Evolutionary conservation across 2,113 vertebrate species (phyloP), one percentile per base, ranked within the genome.

Genomic region (Tichodroma muraria): DNA sequence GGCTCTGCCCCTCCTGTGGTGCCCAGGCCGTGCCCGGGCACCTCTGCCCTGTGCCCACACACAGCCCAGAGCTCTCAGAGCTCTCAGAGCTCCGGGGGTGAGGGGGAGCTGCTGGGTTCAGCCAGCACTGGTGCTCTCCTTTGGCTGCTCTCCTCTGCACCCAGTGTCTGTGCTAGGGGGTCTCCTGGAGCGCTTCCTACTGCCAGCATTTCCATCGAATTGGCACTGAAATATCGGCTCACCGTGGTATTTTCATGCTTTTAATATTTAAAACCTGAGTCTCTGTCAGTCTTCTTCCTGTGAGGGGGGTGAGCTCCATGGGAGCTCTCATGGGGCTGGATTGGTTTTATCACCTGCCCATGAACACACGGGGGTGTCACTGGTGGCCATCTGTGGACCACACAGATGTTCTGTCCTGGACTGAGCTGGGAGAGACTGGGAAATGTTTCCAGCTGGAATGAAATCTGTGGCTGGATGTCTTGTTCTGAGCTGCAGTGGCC

Each of bases 61-160:
- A 37, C 31, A 12, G 11, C 52, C 40, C 1, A 0, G 21, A 23
- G 18, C 56, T 35, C 19, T 15, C 6, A 6, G 49, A 20, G 25
- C 49, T 21, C 49, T 42, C 3, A 2, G 18, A 15, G 37, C 35
- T 28, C 54, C 15, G 0, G 4, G 20, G 14, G 1, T 16, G 31
- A n/a, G 50, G 49, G 37, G 22, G 38, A 28, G 31, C 31, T 2
- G 11, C 19, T 18, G 65, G 30, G 3, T 5, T 21, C 40, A 2
- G 6, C 12, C 25, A 50, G 49, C 56, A 6, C 16, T 8, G 10
- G 1, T 15, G 11, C 50, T 73, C 16, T 1, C 3, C 1, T 20
- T 11, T 27, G n/a, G 24, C 59, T 63, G 65, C 60, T 23, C 30
- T 78, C 3, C 52, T 37, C 70, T 11, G 61, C 54, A 38, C 19